Percentiles rank a stretch among this genome's conserved stretches.
Evolutionary conservation across 2,113 vertebrate species (phyloP).

Genomic region (Heloderma charlesbogerti): DNA sequence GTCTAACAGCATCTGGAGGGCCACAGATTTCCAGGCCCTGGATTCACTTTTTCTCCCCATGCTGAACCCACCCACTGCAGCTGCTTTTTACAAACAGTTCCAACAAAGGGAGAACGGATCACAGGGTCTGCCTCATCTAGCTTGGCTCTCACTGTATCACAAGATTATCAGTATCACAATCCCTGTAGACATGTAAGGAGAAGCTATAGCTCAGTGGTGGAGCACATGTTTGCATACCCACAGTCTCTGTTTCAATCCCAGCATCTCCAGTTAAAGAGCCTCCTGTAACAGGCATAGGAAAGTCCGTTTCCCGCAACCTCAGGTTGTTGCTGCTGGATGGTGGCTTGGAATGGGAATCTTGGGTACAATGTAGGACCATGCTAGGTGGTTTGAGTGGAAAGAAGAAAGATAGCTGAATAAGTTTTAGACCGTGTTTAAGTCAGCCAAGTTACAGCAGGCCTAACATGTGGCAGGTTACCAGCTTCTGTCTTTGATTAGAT

Average conservation of each 20-base stretch:
- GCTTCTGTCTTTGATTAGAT: neutral
- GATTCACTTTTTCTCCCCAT: neutral
- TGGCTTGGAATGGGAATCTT: neutral
- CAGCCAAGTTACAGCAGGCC: neutral
- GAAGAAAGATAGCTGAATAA: neutral
- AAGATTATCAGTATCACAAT: too few species aligned
- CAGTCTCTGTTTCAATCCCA: neutral
- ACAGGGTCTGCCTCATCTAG: neutral
- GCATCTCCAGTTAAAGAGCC: too few species aligned
- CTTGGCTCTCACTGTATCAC: neutral
- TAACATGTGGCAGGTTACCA: neutral
- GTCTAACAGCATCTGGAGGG: neutral
- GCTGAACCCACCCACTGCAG: too few species aligned
- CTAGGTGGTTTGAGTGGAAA: neutral
- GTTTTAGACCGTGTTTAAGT: neutral
- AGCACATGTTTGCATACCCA: neutral
- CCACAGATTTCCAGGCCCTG: neutral
- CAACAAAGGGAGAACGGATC: neutral
- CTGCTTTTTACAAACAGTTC: neutral
- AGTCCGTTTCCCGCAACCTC: neutral
- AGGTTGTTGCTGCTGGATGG: neutral
- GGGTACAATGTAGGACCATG: neutral
- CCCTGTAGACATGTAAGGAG: neutral
- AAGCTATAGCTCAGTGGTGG: neutral
- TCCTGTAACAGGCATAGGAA: neutral